Evolutionary conservation across 2,113 vertebrate genomes (phyloP).

Genomic region (Andinoacara biseriatus): DNA sequence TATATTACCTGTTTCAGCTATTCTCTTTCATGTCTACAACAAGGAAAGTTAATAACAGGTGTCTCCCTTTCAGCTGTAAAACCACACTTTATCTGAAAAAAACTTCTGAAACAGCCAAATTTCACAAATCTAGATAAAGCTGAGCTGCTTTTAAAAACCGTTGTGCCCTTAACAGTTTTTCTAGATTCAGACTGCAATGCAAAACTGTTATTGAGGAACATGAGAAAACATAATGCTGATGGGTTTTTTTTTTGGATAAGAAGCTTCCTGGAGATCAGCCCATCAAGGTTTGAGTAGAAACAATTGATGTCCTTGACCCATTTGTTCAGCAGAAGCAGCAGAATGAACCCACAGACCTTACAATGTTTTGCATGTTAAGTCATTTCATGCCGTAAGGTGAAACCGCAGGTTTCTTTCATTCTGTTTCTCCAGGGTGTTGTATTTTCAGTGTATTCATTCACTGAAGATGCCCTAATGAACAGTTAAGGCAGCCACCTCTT

Average conservation of each 20-base stretch:
- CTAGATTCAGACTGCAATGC: not conserved
- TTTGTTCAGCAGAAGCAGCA: not conserved
- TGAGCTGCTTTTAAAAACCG: no score
- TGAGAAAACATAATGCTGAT: not conserved
- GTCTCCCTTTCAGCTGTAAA: no score
- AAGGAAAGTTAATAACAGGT: no score
- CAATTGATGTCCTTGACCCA: not conserved
- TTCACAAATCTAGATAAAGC: no score
- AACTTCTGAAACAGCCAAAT: no score
- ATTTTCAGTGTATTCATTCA: not conserved
- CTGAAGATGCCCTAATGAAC: not conserved
- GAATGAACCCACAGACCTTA: not conserved
- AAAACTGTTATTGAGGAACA: not conserved
- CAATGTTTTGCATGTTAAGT: not conserved
- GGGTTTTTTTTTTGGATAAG: not conserved
- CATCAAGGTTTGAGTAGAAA: not conserved
- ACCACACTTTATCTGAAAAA: no score
- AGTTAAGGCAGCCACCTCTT: no score
- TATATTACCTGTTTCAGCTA: not conserved
- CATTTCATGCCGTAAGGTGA: not conserved
- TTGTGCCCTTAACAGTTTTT: no score
- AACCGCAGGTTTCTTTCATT: not conserved
- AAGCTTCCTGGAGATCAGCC: conserved; percentile 1
- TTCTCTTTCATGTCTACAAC: not conserved
- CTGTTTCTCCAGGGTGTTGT: not conserved